Base-by-base conservation (phyloP, 2,113 vertebrate genomes). In the Spheniscus mendiculus region DNA sequence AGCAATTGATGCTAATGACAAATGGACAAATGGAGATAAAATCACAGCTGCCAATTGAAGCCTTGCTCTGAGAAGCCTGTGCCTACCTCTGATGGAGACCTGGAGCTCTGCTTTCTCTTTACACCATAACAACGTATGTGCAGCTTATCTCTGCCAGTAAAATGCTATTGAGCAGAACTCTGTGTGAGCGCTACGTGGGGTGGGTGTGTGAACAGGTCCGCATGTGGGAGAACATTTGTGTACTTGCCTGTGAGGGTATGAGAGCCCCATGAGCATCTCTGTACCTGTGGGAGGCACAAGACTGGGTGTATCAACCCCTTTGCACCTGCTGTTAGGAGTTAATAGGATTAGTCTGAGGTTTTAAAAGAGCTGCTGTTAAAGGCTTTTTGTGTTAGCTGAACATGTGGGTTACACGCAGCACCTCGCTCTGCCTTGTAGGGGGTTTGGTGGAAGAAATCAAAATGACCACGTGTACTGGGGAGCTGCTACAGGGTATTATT, bases 321-420 rank as follows among this genome's bases (percentile, higher is more conserved):
- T 1, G 5, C 79, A 71, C 79, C 92, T 90, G 89, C 81, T 90
- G 81, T 26, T 82, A 88, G 66, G 81, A 92, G 73, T 30, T 92
- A 96, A 94, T 87, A 93, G 84, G 95, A 97, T 94, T 94, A 97
- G 59, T 20, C 34, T 40, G 71, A 90, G 83, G 30, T 95, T 93
- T 96, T 78, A 34, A 71, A 95, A 84, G 27, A 79, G 61, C 65
- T 95, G 63, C 56, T 94, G 53, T 83, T 91, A 89, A 83, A 83
- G 88, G 74, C 22, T 96, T 90, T 89, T 76, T 89, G 61, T 79
- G n/a, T 88, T 91, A 89, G 72, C 72, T 84, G 72, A 87, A 90
- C 45, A 32, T 53, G 86, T 61, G 72, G 38, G 84, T 90, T 96
- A 80, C 78, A 90, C 71, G 21, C 29, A 29, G 69, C 71, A 93